Conservation (phyloP, 2,888 invertebrate species). For the Rambutsinella grinnellia region DNA sequence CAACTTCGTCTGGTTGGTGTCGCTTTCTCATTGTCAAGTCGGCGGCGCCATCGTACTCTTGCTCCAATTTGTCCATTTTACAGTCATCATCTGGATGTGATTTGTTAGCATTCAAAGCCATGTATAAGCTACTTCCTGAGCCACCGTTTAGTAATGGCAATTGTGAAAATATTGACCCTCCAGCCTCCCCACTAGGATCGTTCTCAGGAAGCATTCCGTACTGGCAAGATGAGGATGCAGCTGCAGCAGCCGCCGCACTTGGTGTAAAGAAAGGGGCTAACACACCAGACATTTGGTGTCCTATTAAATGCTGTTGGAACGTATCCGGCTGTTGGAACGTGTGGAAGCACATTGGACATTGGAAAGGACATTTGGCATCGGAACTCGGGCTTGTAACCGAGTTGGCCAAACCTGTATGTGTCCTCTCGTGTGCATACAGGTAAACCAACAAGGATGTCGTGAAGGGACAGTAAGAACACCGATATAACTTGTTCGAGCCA, state of each 20-base stretch:
- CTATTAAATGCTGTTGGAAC: constrained; percentile 76
- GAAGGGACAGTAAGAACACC: constrained; percentile 91
- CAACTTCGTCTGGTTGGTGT: constrained; percentile 10
- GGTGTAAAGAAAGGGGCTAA: constrained; percentile 65
- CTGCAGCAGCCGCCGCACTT: constrained; percentile 40
- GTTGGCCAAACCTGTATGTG: constrained; percentile 74
- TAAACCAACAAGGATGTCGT: constrained; percentile 91
- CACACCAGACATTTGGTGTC: constrained; percentile 72
- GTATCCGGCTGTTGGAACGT: constrained; percentile 74
- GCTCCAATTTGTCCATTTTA: constrained; percentile 28
- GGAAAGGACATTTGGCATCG: constrained; percentile 67
- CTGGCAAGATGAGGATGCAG: constrained; percentile 45
- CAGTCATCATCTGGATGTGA: constrained; percentile 32
- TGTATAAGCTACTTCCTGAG: constrained; percentile 51
- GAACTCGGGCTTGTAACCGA: constrained; percentile 58
- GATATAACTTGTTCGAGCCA: constrained; percentile 78
- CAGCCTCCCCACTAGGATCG: constrained; percentile 27
- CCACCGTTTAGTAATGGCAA: constrained; percentile 56
- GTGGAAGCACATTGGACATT: constrained; percentile 76
- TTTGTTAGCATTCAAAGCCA: constrained; percentile 53
- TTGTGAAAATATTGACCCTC: constrained; percentile 21
- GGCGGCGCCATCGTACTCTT: constrained; percentile 69
- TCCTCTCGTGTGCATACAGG: constrained; percentile 91
- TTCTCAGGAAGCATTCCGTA: constrained; percentile 41
- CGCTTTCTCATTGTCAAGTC: constrained; percentile 38